Conservation (phyloP, 1,140 invertebrate species). For the Agraylea sexmaculata region DNA sequence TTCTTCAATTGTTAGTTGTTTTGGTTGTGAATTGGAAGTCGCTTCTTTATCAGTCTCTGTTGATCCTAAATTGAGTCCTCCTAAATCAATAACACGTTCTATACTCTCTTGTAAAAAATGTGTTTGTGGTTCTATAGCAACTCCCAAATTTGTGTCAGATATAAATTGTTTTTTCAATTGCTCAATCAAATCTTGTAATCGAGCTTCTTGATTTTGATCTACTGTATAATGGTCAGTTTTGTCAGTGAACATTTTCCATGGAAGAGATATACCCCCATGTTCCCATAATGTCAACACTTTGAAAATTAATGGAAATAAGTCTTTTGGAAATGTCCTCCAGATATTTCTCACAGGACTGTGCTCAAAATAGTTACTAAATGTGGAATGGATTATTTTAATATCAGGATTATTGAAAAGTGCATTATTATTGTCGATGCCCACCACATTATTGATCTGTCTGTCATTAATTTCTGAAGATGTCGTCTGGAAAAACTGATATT, state of each 20-base stretch:
- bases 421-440: background rate
- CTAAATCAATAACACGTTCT: too few species aligned
- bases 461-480: constrained; percentile 16
- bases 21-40: too few species aligned
- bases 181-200: constrained; percentile 11
- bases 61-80: too few species aligned
- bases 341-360: constrained; percentile 16
- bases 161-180: constrained; percentile 14
- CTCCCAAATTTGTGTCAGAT: too few species aligned
- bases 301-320: constrained; percentile 15
- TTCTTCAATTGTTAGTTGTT: too few species aligned
- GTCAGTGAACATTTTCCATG: constrained; percentile 18
- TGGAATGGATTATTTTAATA: constrained; percentile 17
- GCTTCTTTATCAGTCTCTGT: too few species aligned
- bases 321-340: constrained; percentile 14
- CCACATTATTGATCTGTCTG: background rate
- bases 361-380: constrained; percentile 19
- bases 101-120: constrained; percentile 1
- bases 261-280: constrained; percentile 18
- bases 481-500: constrained; percentile 18
- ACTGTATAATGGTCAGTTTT: constrained; percentile 13
- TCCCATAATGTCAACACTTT: constrained; percentile 18
- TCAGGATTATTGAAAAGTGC: constrained; percentile 2
- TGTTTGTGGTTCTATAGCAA: too few species aligned
- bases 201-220: constrained; percentile 8